A percentile compares a stretch with the other conserved stretches of the same genome.
Conservation (phyloP, 2,888 invertebrate species). For the Leptinotarsa juncta region DNA sequence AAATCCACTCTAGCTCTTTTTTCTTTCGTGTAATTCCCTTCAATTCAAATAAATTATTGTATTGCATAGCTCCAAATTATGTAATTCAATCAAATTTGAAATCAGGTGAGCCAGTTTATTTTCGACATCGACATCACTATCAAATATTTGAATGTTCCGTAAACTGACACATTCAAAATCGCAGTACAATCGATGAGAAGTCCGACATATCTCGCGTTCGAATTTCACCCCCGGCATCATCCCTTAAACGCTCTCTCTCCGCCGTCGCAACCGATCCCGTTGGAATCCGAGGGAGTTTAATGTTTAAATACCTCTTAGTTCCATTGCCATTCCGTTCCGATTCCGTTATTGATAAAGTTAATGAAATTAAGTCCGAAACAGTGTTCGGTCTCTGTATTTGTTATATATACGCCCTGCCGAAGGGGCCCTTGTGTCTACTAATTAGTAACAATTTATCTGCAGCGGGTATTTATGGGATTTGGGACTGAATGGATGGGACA, state of each 20-base stretch:
- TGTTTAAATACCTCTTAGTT: constrained; percentile 53
- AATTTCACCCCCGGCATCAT: constrained; percentile 14
- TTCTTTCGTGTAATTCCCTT: no score
- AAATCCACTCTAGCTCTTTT: no score
- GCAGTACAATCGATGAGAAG: neutral
- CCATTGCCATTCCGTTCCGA: constrained; percentile 48
- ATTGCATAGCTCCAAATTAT: no score
- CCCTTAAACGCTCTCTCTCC: constrained; percentile 20
- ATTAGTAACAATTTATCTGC: constrained; percentile 50
- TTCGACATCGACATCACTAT: no score
- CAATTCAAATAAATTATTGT: no score
- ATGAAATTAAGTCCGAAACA: constrained; percentile 57
- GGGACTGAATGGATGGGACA: constrained; percentile 29
- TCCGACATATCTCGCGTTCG: neutral
- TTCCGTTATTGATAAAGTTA: constrained; percentile 58
- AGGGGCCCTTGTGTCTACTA: constrained; percentile 37
- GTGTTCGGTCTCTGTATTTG: constrained; percentile 35
- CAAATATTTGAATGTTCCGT: neutral
- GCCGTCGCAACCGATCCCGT: constrained; percentile 32
- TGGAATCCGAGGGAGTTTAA: constrained; percentile 46
- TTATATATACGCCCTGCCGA: neutral
- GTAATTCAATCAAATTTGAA: no score
- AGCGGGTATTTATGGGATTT: constrained; percentile 39
- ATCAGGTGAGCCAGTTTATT: no score
- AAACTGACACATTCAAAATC: neutral